These are phyloP conservation scores for Eulemur macaco DNA, from an alignment of 2,113 vertebrate species.

Conservation along the genomic window DNA sequence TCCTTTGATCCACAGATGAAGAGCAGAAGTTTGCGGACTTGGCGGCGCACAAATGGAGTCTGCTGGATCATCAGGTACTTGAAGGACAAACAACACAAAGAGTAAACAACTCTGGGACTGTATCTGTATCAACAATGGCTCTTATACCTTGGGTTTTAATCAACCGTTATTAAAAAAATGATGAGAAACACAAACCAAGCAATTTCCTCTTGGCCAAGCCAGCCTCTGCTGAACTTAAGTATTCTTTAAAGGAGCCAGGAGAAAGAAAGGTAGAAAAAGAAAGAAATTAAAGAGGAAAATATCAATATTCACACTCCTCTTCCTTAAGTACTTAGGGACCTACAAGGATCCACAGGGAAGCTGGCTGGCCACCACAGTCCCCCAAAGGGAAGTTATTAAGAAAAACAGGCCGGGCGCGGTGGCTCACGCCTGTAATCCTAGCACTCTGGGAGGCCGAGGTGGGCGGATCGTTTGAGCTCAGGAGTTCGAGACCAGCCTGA, in stretches of 20 bases:
- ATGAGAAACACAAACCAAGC: background rate
- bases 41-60: constrained; percentile 96
- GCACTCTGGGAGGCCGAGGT: no score
- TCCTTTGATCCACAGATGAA: constrained; percentile 99
- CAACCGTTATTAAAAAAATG: background rate
- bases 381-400: background rate
- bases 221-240: background rate
- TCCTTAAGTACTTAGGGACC: background rate
- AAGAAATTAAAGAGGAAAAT: background rate
- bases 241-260: background rate
- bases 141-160: background rate
- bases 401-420: background rate
- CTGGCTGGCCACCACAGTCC: background rate
- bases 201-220: background rate
- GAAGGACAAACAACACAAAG: background rate
- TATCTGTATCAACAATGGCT: fast-evolving
- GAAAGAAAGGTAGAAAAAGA: background rate
- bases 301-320: background rate
- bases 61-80: constrained; percentile 99
- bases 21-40: constrained; percentile 96
- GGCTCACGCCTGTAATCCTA: no score
- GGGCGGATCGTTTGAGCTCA: no score
- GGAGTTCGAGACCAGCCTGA: no score
- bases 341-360: background rate
- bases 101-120: background rate